Percentiles rank a stretch among this genome's conserved stretches.
Conservation (phyloP, 2,888 invertebrate genomes). For the Phymatocera aterrima region DNA sequence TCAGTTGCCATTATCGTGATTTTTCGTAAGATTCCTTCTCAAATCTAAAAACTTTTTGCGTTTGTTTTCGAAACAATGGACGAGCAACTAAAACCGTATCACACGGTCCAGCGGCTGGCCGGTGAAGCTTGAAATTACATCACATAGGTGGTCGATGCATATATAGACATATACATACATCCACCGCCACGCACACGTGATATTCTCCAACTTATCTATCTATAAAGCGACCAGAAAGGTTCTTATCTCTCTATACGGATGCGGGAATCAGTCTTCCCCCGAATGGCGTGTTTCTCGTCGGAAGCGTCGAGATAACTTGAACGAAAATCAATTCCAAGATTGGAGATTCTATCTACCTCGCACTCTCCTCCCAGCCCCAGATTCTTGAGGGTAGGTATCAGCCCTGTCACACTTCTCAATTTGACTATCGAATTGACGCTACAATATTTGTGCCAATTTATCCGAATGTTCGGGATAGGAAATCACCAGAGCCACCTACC, state of each 20-base stretch:
- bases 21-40: neutral
- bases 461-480: neutral
- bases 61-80: neutral
- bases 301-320: slow-evolving; percentile 52
- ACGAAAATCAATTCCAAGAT: slow-evolving; percentile 54
- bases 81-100: neutral
- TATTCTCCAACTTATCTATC: slow-evolving; percentile 38
- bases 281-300: neutral
- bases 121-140: slow-evolving; percentile 54
- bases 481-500: neutral
- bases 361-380: neutral
- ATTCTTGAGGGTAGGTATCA: neutral
- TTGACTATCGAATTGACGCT: slow-evolving; percentile 7
- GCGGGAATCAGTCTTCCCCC: neutral
- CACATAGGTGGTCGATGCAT: slow-evolving; percentile 31
- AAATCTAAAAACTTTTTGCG: neutral
- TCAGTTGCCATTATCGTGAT: neutral
- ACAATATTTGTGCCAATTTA: slow-evolving; percentile 24
- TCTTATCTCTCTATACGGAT: slow-evolving; percentile 34
- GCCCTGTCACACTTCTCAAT: neutral
- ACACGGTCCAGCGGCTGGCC: slow-evolving; percentile 44
- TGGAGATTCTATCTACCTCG: slow-evolving; percentile 17
- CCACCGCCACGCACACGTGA: no score
- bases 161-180: no score
- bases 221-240: slow-evolving; percentile 17